Evolutionary conservation across 2,113 vertebrate genomes (phyloP).

Genomic region (Pelvicachromis taeniatus): DNA sequence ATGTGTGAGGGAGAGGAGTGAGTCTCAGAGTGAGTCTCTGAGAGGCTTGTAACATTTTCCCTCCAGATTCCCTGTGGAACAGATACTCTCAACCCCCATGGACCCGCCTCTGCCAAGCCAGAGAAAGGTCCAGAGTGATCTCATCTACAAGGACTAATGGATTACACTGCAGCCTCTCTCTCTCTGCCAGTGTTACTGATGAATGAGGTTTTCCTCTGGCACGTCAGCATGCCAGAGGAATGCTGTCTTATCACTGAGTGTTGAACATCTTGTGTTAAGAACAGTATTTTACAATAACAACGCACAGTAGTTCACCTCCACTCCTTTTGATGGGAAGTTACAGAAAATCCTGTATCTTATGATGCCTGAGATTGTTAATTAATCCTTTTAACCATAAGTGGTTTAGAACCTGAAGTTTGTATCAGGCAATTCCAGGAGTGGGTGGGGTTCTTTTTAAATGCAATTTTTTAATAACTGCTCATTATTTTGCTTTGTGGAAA

Average conservation of each 20-base stretch:
- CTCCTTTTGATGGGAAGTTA: neutral
- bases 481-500: neutral
- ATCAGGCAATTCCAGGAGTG: neutral
- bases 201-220: constrained; percentile 21
- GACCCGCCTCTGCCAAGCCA: neutral
- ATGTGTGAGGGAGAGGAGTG: neutral
- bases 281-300: neutral
- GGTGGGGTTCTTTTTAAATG: neutral
- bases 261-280: constrained; percentile 3
- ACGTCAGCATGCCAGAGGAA: constrained; percentile 46
- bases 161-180: constrained; percentile 19
- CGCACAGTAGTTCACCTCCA: neutral
- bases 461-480: neutral
- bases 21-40: constrained; percentile 2
- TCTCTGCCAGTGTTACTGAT: constrained; percentile 27
- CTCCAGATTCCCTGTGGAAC: constrained; percentile 11
- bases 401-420: neutral
- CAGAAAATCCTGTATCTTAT: neutral
- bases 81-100: neutral
- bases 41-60: constrained; percentile 37
- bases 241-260: constrained; percentile 46
- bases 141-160: constrained; percentile 28
- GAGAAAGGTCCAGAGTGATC: constrained; percentile 23
- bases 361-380: neutral
- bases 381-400: neutral